Evolutionary conservation across 2,888 invertebrate genomes (phyloP).

Genomic region (Diarsia mendica): DNA sequence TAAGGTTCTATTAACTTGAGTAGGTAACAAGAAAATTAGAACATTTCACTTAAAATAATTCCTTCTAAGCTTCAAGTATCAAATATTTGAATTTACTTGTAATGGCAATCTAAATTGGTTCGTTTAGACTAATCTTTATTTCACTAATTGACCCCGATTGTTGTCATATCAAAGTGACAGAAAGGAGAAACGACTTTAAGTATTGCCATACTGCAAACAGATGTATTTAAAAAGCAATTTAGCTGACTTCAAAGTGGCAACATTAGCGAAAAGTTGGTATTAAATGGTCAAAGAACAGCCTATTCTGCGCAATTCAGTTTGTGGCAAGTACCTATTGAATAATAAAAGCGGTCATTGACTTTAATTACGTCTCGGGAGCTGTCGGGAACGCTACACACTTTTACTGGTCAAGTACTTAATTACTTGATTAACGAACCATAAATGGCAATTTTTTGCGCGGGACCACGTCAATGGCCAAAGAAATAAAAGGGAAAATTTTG

Average conservation of each 20-base stretch:
- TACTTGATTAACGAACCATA: slow-evolving; percentile 76
- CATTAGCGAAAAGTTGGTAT: slow-evolving; percentile 61
- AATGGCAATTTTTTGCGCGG: slow-evolving; percentile 65
- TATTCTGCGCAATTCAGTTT: slow-evolving; percentile 60
- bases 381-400: slow-evolving; percentile 58
- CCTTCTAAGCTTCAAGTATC: background rate
- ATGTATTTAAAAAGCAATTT: slow-evolving; percentile 66
- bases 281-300: slow-evolving; percentile 66
- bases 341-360: slow-evolving; percentile 68
- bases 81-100: slow-evolving; percentile 29
- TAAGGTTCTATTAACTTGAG: slow-evolving; percentile 16
- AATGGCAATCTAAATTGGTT: slow-evolving; percentile 25
- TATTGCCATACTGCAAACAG: slow-evolving; percentile 54
- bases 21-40: slow-evolving; percentile 31
- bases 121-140: slow-evolving; percentile 32
- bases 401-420: slow-evolving; percentile 69
- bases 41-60: slow-evolving; percentile 31
- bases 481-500: slow-evolving; percentile 57
- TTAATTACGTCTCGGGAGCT: slow-evolving; percentile 70
- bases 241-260: slow-evolving; percentile 66
- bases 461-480: slow-evolving; percentile 54
- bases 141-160: slow-evolving; percentile 34
- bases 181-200: slow-evolving; percentile 57
- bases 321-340: slow-evolving; percentile 67
- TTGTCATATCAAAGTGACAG: slow-evolving; percentile 49